These are phyloP conservation scores for Diploscapter pachys DNA, from an alignment of 1,140 invertebrate genomes.

Conservation along the genomic window DNA sequence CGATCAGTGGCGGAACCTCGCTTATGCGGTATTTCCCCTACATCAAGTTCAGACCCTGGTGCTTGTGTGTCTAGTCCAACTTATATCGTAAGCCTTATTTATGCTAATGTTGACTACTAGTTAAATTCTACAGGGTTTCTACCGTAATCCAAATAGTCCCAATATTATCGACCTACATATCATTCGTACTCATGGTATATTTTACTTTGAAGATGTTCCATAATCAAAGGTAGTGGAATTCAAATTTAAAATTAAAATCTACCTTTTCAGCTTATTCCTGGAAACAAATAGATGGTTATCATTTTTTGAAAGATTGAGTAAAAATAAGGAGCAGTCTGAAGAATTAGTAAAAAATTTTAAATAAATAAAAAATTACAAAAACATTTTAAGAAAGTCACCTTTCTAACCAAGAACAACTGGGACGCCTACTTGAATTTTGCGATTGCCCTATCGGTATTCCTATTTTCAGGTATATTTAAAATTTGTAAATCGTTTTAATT, in stretches of 20 bases:
- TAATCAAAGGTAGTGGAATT: constrained; percentile 18
- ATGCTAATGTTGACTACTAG: constrained; percentile 43
- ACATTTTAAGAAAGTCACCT: constrained; percentile 2
- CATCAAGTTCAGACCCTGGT: constrained; percentile 51
- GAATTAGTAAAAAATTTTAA: neutral
- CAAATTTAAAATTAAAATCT: neutral
- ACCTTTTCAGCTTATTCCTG: neutral
- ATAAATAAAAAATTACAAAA: neutral
- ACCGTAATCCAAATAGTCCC: constrained; percentile 33
- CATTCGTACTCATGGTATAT: constrained; percentile 48
- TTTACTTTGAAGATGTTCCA: constrained; percentile 53
- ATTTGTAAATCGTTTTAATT: neutral
- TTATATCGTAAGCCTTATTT: constrained; percentile 42
- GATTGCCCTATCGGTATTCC: constrained; percentile 44
- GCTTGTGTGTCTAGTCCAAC: constrained; percentile 52
- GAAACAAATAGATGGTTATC: constrained; percentile 3
- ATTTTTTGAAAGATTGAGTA: neutral
- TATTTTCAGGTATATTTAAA: constrained; percentile 40
- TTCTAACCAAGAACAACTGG: constrained; percentile 36
- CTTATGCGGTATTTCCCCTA: constrained; percentile 50
- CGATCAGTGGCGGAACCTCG: constrained; percentile 46
- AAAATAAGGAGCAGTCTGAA: neutral
- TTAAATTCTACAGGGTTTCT: constrained; percentile 1
- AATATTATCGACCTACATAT: constrained; percentile 43
- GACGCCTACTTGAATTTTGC: constrained; percentile 51